A percentile compares a stretch with the other conserved stretches of the same genome.
These are phyloP conservation scores for Malacosoma neustria DNA, from an alignment of 2,888 invertebrate genomes.

Conservation along the genomic window DNA sequence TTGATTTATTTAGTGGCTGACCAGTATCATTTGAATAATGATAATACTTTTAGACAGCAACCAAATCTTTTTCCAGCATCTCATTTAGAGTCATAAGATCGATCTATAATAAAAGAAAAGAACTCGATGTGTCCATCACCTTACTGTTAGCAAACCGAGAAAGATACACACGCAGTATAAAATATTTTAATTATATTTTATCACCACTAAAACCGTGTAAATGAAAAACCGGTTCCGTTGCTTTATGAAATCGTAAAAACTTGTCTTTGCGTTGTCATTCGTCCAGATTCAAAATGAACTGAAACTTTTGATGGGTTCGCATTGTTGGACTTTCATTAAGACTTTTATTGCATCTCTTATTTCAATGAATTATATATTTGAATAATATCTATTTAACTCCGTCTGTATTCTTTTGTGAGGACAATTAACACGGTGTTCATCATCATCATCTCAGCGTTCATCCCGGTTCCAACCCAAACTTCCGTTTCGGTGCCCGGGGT, in stretches of 20 bases:
- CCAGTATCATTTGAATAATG: too few species aligned
- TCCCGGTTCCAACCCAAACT: too few species aligned
- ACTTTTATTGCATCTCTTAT: conserved; percentile 27
- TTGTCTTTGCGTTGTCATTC: conserved; percentile 45
- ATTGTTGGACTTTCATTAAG: conserved; percentile 62
- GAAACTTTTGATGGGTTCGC: conserved; percentile 55
- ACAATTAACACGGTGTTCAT: too few species aligned
- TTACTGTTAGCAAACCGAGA: conserved; percentile 58
- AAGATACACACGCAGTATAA: conserved; percentile 61
- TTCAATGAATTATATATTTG: conserved; percentile 20
- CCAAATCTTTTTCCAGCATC: too few species aligned
- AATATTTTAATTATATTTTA: conserved; percentile 76
- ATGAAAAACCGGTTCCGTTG: conserved; percentile 69
- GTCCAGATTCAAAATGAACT: conserved; percentile 24
- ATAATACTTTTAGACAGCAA: too few species aligned
- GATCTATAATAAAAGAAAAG: too few species aligned
- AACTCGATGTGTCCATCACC: conserved; percentile 26
- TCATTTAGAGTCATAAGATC: too few species aligned
- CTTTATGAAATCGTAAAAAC: conserved; percentile 69
- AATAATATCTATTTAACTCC: conserved; percentile 5
- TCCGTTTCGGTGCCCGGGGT: too few species aligned
- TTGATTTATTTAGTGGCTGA: too few species aligned
- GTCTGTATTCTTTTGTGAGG: too few species aligned
- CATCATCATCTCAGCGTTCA: too few species aligned
- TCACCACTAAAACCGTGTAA: conserved; percentile 70